Percentiles rank a stretch among this genome's conserved stretches.
Evolutionary conservation across 1,140 invertebrate genomes (phyloP).

Genomic region (Teleopsis dalmanni): DNA sequence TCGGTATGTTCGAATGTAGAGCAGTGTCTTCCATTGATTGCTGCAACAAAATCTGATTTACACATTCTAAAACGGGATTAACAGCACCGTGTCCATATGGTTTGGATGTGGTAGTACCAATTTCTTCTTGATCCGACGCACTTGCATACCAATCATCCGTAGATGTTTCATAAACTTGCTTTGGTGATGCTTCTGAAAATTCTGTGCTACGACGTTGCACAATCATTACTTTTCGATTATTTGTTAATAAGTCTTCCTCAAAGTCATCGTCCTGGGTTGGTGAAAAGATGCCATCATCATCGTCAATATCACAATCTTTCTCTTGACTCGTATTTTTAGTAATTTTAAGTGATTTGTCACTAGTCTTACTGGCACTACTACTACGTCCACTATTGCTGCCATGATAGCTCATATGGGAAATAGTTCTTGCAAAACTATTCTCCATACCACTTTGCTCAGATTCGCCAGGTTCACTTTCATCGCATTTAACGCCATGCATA

Average conservation of each 20-base stretch:
- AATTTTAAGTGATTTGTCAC: slow-evolving; percentile 4
- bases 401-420: slow-evolving; percentile 11
- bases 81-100: slow-evolving; percentile 45
- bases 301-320: slow-evolving; percentile 12
- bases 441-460: slow-evolving; percentile 21
- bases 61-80: slow-evolving; percentile 63
- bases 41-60: slow-evolving; percentile 48
- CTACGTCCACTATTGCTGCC: slow-evolving; percentile 13
- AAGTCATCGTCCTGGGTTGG: slow-evolving; percentile 26
- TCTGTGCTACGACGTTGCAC: slow-evolving; percentile 26
- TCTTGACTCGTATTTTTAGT: not conserved
- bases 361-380: slow-evolving; percentile 15
- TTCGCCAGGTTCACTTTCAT: slow-evolving; percentile 13
- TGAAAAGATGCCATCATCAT: slow-evolving; percentile 32
- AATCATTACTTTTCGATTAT: slow-evolving; percentile 17
- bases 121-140: slow-evolving; percentile 54
- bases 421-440: not conserved
- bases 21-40: slow-evolving; percentile 39
- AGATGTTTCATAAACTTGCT: slow-evolving; percentile 44
- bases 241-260: slow-evolving; percentile 22
- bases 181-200: slow-evolving; percentile 36
- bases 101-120: slow-evolving; percentile 37
- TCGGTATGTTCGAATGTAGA: slow-evolving; percentile 1
- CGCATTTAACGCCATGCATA: slow-evolving; percentile 23
- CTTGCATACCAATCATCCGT: slow-evolving; percentile 58